Conservation (phyloP, 2,113 vertebrate species). For the Macquaria ambigua region DNA sequence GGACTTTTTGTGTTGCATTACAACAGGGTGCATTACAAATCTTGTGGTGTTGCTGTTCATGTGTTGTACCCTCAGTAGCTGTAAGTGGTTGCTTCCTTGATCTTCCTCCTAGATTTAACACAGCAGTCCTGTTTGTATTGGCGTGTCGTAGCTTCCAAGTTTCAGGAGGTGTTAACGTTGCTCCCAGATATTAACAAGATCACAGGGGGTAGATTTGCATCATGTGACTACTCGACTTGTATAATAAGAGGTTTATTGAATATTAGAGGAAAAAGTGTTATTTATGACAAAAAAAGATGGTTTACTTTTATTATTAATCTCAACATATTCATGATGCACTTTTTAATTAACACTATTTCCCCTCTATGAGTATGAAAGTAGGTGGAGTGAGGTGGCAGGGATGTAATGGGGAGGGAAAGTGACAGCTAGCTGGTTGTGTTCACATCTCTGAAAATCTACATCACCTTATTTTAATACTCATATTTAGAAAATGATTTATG, state of each 20-base stretch:
- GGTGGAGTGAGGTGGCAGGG: slow-evolving; percentile 57
- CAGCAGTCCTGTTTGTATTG: slow-evolving; percentile 36
- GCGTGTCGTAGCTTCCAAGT: slow-evolving; percentile 45
- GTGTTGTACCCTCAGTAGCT: slow-evolving; percentile 48
- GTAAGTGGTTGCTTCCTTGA: slow-evolving; percentile 22
- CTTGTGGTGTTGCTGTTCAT: slow-evolving; percentile 46
- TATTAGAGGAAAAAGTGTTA: slow-evolving; percentile 74
- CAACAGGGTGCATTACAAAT: not conserved
- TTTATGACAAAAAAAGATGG: slow-evolving; percentile 78
- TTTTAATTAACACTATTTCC: slow-evolving; percentile 78
- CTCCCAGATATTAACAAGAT: slow-evolving; percentile 55
- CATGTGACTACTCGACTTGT: slow-evolving; percentile 79
- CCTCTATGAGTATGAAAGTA: slow-evolving; percentile 64
- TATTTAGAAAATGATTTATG: slow-evolving; percentile 22
- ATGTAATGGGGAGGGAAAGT: slow-evolving; percentile 51
- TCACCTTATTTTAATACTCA: slow-evolving; percentile 22
- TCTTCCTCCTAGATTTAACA: slow-evolving; percentile 51
- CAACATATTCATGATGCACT: slow-evolving; percentile 83
- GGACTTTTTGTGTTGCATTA: not conserved
- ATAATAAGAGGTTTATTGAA: slow-evolving; percentile 81
- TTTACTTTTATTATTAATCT: slow-evolving; percentile 82
- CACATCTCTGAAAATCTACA: slow-evolving; percentile 11
- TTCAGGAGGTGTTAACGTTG: slow-evolving; percentile 52
- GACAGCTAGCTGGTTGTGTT: slow-evolving; percentile 42
- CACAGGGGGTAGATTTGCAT: slow-evolving; percentile 61